These are phyloP conservation scores for Cyclopterus lumpus DNA, from an alignment of 2,797 vertebrate genomes.

Conservation along the genomic window DNA sequence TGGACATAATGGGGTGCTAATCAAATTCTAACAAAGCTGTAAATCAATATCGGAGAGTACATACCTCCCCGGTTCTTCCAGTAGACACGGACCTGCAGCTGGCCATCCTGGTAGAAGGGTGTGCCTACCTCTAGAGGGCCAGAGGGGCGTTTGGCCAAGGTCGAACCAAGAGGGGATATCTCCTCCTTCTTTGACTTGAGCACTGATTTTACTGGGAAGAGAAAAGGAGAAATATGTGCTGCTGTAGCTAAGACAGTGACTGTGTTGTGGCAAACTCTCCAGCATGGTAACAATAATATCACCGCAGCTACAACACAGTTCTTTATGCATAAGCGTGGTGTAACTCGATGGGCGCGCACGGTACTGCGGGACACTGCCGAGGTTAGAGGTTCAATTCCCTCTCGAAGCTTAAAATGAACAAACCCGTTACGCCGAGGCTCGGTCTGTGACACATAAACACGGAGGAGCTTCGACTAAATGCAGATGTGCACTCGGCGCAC, in stretches of 20 bases:
- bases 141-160: constrained; percentile 82
- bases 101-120: constrained; percentile 92
- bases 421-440: constrained; percentile 22
- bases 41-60: constrained; percentile 48
- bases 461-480: constrained; percentile 38
- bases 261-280: constrained; percentile 59
- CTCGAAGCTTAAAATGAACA: constrained; percentile 27
- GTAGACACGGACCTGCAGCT: constrained; percentile 94
- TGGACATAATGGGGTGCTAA: constrained; percentile 59
- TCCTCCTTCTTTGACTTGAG: constrained; percentile 83
- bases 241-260: constrained; percentile 62
- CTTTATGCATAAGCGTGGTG: constrained; percentile 50
- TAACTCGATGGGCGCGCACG: constrained; percentile 38
- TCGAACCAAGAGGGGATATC: constrained; percentile 73
- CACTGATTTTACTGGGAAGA: constrained; percentile 70
- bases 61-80: constrained; percentile 95
- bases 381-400: constrained; percentile 60
- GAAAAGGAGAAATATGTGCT: constrained; percentile 63
- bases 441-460: constrained; percentile 35
- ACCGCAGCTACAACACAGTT: constrained; percentile 42
- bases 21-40: constrained; percentile 55
- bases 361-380: constrained; percentile 28
- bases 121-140: constrained; percentile 90
- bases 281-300: constrained; percentile 65
- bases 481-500: constrained; percentile 55